Conservation (phyloP, 2,113 vertebrate species). For the Forbesichthys papilliferus region DNA sequence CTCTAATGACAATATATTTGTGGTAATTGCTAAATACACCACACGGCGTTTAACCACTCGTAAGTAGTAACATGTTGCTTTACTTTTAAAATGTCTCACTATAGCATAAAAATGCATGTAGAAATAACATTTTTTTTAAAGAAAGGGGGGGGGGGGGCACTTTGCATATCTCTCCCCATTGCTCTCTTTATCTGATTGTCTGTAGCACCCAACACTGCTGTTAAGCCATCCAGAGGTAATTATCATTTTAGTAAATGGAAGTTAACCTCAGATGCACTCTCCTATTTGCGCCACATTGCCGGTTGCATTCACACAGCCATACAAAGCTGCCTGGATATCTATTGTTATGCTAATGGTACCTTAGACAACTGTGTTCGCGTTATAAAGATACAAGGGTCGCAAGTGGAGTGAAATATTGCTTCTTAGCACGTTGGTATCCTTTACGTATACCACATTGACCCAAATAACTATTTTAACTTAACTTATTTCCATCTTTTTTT, state of each 20-base stretch:
- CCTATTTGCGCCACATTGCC: conserved; percentile 13
- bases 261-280: conserved; percentile 13
- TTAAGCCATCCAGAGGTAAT: conserved; percentile 8
- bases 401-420: background rate
- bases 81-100: background rate
- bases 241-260: conserved; percentile 2
- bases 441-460: background rate
- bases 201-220: background rate
- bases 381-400: background rate
- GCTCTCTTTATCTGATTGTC: background rate
- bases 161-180: background rate
- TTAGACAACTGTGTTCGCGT: conserved; percentile 22
- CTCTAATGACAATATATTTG: background rate
- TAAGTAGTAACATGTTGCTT: conserved; percentile 4
- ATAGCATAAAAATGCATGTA: no score
- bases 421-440: background rate
- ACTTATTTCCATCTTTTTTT: background rate
- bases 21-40: conserved; percentile 30
- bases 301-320: conserved; percentile 18
- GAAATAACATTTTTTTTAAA: no score
- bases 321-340: background rate
- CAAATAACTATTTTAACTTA: no score
- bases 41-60: background rate
- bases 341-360: conserved; percentile 47
- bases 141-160: no score